A percentile compares a stretch with the other conserved stretches of the same genome.
Evolutionary conservation across 2,888 invertebrate genomes (phyloP).

Genomic region (Morinoia aosen): DNA sequence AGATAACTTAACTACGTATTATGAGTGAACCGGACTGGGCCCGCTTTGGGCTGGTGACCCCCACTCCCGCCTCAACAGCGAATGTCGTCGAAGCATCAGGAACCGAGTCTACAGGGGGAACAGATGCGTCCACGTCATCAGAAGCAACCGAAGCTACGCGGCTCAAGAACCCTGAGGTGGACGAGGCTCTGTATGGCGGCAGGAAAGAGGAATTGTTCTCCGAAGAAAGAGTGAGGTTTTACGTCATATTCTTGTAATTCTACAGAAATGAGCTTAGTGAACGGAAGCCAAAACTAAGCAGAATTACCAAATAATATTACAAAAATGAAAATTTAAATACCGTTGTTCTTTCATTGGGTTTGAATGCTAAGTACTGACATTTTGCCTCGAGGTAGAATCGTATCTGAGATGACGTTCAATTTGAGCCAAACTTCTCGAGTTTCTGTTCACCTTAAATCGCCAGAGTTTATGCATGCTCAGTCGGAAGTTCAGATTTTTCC

Average conservation of each 20-base stretch:
- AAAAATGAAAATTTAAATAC: too few species aligned
- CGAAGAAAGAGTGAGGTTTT: slow-evolving; percentile 84
- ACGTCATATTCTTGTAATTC: background rate
- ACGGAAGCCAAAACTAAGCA: too few species aligned
- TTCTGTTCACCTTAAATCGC: too few species aligned
- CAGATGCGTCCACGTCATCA: slow-evolving; percentile 34
- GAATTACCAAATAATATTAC: too few species aligned
- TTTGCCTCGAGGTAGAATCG: too few species aligned
- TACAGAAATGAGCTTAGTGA: too few species aligned
- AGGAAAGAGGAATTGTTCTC: slow-evolving; percentile 91
- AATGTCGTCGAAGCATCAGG: background rate
- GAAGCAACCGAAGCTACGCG: slow-evolving; percentile 61
- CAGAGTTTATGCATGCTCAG: too few species aligned
- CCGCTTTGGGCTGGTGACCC: slow-evolving; percentile 60
- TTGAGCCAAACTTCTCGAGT: too few species aligned
- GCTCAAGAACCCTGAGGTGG: slow-evolving; percentile 62
- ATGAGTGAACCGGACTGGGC: slow-evolving; percentile 58
- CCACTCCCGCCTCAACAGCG: background rate
- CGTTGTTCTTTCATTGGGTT: too few species aligned
- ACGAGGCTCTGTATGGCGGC: slow-evolving; percentile 75
- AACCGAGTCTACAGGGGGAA: slow-evolving; percentile 9
- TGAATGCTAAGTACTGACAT: too few species aligned
- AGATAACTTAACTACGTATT: background rate
- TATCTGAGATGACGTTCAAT: too few species aligned
- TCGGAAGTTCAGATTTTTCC: too few species aligned